Conservation (phyloP, 1,140 invertebrate species). For the Maniola jurtina region DNA sequence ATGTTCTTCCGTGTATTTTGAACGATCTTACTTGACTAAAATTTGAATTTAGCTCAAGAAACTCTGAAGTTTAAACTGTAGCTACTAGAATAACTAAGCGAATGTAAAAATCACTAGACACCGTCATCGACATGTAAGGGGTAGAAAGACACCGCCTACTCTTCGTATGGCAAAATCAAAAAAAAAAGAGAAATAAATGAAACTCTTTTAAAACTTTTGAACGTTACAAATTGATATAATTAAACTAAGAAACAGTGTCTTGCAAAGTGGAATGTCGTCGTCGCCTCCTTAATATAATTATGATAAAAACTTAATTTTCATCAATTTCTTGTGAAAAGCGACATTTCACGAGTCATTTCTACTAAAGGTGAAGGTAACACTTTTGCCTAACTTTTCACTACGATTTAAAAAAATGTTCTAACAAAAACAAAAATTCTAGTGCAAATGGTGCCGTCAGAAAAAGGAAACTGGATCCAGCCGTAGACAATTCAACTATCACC, state of each 20-base stretch:
- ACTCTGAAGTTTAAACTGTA: too few species aligned
- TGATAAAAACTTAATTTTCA: constrained; percentile 6
- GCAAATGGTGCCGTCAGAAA: not conserved
- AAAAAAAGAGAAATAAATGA: not conserved
- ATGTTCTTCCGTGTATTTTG: too few species aligned
- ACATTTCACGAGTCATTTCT: not conserved
- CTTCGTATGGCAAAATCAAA: too few species aligned
- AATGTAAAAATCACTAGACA: too few species aligned
- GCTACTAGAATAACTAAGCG: too few species aligned
- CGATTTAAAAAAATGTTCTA: not conserved
- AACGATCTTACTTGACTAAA: too few species aligned
- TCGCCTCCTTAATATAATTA: not conserved
- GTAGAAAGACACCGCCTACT: too few species aligned
- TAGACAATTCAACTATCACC: constrained; percentile 5
- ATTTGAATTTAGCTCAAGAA: too few species aligned
- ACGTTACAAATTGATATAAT: not conserved
- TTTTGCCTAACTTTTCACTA: too few species aligned
- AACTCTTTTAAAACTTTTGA: not conserved
- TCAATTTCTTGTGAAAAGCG: not conserved
- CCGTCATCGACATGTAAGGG: too few species aligned
- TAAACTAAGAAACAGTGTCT: constrained; percentile 3
- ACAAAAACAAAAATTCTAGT: not conserved
- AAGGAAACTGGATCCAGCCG: not conserved
- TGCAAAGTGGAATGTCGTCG: not conserved
- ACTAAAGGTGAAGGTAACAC: too few species aligned